Percentiles rank a stretch among this genome's conserved stretches.
Evolutionary conservation across 2,113 vertebrate species (phyloP).

Genomic region (zebrafish (Danio rerio)): DNA sequence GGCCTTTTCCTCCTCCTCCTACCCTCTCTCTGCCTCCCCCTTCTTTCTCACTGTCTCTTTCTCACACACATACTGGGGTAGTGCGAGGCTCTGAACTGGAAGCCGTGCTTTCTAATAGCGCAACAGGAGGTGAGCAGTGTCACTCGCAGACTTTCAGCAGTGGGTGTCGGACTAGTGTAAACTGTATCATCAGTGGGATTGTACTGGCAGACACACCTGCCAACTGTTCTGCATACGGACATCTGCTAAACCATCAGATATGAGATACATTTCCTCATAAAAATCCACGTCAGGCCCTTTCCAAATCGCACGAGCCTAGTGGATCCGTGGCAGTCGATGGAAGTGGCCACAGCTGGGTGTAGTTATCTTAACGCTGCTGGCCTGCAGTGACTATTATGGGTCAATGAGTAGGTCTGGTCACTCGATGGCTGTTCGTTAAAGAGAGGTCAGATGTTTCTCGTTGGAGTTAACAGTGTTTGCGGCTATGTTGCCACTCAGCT

Average conservation of each 20-base stretch:
- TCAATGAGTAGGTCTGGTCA: constrained; percentile 66
- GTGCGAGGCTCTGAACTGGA: constrained; percentile 43
- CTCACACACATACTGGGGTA: constrained; percentile 47
- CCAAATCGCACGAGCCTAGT: neutral
- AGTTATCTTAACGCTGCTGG: constrained; percentile 45
- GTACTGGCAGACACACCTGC: constrained; percentile 65
- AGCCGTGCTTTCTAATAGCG: constrained; percentile 49
- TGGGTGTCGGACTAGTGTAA: constrained; percentile 52
- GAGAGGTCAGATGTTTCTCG: constrained; percentile 62
- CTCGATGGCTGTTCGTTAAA: constrained; percentile 69
- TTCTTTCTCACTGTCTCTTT: constrained; percentile 45
- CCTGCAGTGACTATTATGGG: constrained; percentile 55
- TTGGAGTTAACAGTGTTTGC: constrained; percentile 68
- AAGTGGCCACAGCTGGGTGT: constrained; percentile 56
- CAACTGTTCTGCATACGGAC: constrained; percentile 62
- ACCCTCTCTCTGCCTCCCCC: constrained; percentile 24
- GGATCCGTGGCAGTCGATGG: constrained; percentile 42
- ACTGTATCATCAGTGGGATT: constrained; percentile 66
- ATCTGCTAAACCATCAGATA: constrained; percentile 54
- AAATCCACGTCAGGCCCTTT: constrained; percentile 20
- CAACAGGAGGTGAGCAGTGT: constrained; percentile 49
- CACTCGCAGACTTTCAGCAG: constrained; percentile 54
- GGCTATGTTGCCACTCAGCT: constrained; percentile 64
- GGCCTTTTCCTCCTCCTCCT: constrained; percentile 48
- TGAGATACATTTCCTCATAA: constrained; percentile 28